phyloP scores from a whole-genome alignment of 2,888 invertebrate genomes.

The Eucera pruinosa region DNA sequence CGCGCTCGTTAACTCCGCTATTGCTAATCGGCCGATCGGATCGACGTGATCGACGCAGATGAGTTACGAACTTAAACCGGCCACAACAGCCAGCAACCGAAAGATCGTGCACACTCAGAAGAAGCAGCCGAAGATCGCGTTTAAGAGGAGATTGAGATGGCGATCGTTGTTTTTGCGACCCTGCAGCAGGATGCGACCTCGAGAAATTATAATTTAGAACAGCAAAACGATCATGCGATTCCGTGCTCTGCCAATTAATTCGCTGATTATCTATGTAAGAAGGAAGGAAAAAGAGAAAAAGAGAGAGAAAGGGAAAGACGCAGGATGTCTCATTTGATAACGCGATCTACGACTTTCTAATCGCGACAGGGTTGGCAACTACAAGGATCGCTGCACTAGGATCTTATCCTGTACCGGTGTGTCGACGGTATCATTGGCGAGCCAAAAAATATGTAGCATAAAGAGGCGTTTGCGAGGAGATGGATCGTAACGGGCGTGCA shows the following conservation, averaged over 20 bases:
- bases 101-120: neutral
- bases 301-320: neutral
- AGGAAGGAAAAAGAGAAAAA: conserved; percentile 1
- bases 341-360: conserved; percentile 66
- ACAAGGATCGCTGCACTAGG: neutral
- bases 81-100: neutral
- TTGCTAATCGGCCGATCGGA: conserved; percentile 47
- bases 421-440: conserved; percentile 5
- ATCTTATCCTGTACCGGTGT: conserved; percentile 23
- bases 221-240: conserved; percentile 13
- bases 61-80: conserved; percentile 29
- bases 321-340: conserved; percentile 64
- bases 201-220: conserved; percentile 23
- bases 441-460: neutral
- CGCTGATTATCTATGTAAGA: neutral
- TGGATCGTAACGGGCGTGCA: conserved; percentile 47
- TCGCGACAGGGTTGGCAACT: conserved; percentile 54
- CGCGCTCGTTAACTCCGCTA: conserved; percentile 49
- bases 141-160: no score
- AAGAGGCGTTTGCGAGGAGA: conserved; percentile 1
- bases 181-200: conserved; percentile 22
- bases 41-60: conserved; percentile 39
- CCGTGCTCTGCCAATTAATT: conserved; percentile 15
- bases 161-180: conserved; percentile 1
- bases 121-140: no score